A percentile compares a stretch with the other conserved stretches of the same genome.
These are phyloP conservation scores for Sula dactylatra DNA, from an alignment of 2,113 vertebrate genomes.

Conservation along the genomic window DNA sequence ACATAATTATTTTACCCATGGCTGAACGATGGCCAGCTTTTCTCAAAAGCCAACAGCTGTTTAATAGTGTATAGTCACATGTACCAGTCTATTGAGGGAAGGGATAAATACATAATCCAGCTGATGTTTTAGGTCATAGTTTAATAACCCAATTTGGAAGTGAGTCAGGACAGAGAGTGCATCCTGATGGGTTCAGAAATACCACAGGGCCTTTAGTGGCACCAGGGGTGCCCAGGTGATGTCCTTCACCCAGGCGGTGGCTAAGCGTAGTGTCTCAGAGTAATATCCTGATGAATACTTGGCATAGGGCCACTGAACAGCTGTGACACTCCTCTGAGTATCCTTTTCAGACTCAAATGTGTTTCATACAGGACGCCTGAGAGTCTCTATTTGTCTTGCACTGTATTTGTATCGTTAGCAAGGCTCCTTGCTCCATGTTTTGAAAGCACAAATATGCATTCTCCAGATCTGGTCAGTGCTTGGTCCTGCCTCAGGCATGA, in stretches of 20 bases:
- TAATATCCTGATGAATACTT: background rate
- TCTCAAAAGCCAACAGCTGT: slow-evolving; percentile 33
- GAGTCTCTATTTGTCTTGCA: background rate
- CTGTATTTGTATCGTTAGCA: background rate
- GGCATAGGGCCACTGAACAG: background rate
- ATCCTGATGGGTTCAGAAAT: background rate
- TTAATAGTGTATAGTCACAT: background rate
- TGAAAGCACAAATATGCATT: background rate
- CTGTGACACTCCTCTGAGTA: background rate
- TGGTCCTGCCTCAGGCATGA: background rate
- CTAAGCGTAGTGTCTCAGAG: background rate
- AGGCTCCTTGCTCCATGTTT: background rate
- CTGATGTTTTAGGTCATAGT: background rate
- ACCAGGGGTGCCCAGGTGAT: background rate
- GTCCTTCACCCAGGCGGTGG: background rate
- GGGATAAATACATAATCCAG: background rate
- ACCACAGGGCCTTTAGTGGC: background rate
- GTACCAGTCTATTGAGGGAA: background rate
- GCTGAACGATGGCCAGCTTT: slow-evolving; percentile 2
- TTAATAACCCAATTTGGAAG: background rate
- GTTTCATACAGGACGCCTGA: background rate
- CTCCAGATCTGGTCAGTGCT: background rate
- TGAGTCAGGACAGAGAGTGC: background rate
- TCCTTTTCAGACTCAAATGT: background rate
- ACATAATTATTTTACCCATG: slow-evolving; percentile 18